Evolutionary conservation across 2,888 invertebrate species (phyloP), one percentile per base, ranked within the genome.

Genomic region (Hyppa rectilinea): DNA sequence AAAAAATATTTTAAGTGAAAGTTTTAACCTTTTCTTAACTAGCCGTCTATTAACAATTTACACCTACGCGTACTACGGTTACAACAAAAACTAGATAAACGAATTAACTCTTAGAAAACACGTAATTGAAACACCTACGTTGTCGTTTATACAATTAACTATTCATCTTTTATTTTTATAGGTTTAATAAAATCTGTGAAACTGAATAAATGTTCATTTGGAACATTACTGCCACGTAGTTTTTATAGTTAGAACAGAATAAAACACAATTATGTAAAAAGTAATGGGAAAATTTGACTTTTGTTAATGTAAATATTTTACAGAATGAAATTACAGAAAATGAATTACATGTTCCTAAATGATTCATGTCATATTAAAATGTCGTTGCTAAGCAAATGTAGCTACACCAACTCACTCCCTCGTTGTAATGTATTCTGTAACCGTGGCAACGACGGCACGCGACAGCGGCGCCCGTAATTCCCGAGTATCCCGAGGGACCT

Each of bases 401-500:
- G 34, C 0, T 23, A 59, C 29, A 45, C 31, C 23, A 17, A 7
- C 53, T 38, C 23, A 14, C 20, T 49, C 52, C 12, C n/a, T 29
- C 38, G 45, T 31, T 60, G 64, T 74, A 64, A 61, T 43, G 29
- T n/a, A 43, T 63, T 61, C 47, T 60, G 79, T 67, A 76, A 73
- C 62, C 53, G 84, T 89, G 80, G 74, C 83, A 71, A 83, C 84
- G 43, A 36, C 23, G 38, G n/a, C n/a, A n/a, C 53, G 85, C 87
- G 20, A n/a, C n/a, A 23, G 17, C 70, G 50, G 4, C 62, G 62
- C 85, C 82, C 84, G 79, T 71, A 72, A 80, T 81, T 92, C 91
- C 92, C 90, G 67, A 88, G 50, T 31, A 31, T 73, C 71, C 74
- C 71, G 23, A 71, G 89, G 92, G 93, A 93, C 87, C 92, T 91